phyloP scores from a whole-genome alignment of 1,140 invertebrate species.

The Temnothorax nylanderi region DNA sequence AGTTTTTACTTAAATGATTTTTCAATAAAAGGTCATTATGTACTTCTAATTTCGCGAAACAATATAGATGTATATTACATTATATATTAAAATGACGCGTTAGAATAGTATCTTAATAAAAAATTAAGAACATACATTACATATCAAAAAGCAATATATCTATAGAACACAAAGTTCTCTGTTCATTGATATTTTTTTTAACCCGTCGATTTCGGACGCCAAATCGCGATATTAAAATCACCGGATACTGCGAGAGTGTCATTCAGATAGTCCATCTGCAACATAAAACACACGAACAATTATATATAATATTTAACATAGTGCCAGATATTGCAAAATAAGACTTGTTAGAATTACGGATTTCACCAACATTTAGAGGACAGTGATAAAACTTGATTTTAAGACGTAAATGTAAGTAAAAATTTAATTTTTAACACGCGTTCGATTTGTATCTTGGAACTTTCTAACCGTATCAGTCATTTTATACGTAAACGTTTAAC shows the following conservation, averaged over 20 bases:
- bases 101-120: constrained; percentile 29
- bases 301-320: neutral
- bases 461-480: neutral
- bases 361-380: constrained; percentile 5
- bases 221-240: constrained; percentile 77
- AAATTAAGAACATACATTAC: constrained; percentile 26
- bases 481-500: neutral
- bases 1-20: constrained; percentile 66
- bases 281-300: constrained; percentile 18
- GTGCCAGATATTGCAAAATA: no score
- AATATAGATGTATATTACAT: neutral
- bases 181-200: constrained; percentile 39
- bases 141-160: constrained; percentile 46
- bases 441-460: no score
- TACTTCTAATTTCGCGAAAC: neutral
- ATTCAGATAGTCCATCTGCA: constrained; percentile 80
- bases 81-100: neutral
- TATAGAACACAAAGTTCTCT: constrained; percentile 26
- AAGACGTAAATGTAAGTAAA: constrained; percentile 29
- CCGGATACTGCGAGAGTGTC: constrained; percentile 80
- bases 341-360: neutral
- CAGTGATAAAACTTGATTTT: constrained; percentile 10
- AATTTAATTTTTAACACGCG: neutral
- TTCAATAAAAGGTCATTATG: constrained; percentile 8
- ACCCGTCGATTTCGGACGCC: constrained; percentile 74